These are phyloP conservation scores for Gambusia affinis DNA, from an alignment of 2,113 vertebrate genomes.

Conservation along the genomic window DNA sequence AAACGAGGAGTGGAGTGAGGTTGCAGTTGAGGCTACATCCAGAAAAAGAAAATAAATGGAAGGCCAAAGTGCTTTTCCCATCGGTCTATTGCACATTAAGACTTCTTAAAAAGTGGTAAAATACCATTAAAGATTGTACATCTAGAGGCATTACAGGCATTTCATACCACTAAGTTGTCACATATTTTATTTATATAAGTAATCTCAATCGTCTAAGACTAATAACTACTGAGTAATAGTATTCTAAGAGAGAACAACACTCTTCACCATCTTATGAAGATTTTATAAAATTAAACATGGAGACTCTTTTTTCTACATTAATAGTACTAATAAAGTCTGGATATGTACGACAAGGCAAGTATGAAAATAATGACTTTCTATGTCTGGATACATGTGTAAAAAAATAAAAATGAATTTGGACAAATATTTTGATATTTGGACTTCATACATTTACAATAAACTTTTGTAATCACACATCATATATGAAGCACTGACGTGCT, in stretches of 20 bases:
- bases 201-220: too few relatives aligned
- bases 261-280: too few relatives aligned
- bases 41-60: not conserved
- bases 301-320: too few relatives aligned
- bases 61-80: not conserved
- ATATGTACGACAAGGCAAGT: not conserved
- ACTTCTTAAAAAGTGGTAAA: too few relatives aligned
- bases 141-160: too few relatives aligned
- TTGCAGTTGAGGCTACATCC: not conserved
- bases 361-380: not conserved
- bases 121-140: too few relatives aligned
- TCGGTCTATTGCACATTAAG: not conserved
- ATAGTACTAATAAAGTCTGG: not conserved
- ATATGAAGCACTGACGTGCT: not conserved
- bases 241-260: too few relatives aligned
- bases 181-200: too few relatives aligned
- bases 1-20: not conserved
- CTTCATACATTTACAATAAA: not conserved
- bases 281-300: too few relatives aligned
- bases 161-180: too few relatives aligned
- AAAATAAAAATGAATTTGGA: not conserved
- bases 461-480: not conserved
- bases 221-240: too few relatives aligned
- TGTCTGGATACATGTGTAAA: not conserved
- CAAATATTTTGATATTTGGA: not conserved